A percentile compares a stretch with the other conserved stretches of the same genome.
phyloP scores from a whole-genome alignment of 2,113 vertebrate genomes.

The Prunella fulvescens region DNA sequence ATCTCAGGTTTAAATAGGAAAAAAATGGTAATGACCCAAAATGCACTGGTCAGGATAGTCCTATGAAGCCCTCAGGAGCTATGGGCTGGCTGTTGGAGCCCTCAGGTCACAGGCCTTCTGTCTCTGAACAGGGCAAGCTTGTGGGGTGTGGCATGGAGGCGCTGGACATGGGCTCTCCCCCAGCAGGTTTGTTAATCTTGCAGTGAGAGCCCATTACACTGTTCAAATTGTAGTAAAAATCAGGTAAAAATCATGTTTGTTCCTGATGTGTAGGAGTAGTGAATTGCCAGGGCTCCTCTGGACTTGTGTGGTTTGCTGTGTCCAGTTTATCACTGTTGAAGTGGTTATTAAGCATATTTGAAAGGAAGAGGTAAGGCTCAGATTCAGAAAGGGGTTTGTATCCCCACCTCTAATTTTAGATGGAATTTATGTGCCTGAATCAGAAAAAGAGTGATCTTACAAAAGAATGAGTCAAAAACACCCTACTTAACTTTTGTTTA shows the following conservation, averaged over 20 bases:
- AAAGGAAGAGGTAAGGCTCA: neutral
- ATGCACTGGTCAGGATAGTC: neutral
- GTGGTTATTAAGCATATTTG: neutral
- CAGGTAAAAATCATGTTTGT: neutral
- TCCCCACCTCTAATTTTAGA: neutral
- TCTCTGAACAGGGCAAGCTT: neutral
- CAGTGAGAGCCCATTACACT: neutral
- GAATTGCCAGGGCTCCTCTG: neutral
- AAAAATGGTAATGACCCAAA: accelerated
- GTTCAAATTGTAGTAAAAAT: neutral
- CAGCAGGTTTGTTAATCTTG: neutral
- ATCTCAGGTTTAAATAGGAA: neutral
- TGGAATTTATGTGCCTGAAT: neutral
- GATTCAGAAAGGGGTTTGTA: neutral
- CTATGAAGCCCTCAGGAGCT: neutral
- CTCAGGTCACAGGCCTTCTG: neutral
- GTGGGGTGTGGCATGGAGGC: neutral
- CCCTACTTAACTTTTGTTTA: neutral
- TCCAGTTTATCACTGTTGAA: neutral
- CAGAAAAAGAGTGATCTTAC: neutral
- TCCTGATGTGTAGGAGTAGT: neutral
- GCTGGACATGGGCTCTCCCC: neutral
- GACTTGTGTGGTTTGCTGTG: neutral
- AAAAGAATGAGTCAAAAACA: neutral
- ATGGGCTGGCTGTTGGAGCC: neutral